Evolutionary conservation across 2,113 vertebrate species (phyloP), one percentile per base, ranked within the genome.

Genomic region (Amphilophus citrinellus): DNA sequence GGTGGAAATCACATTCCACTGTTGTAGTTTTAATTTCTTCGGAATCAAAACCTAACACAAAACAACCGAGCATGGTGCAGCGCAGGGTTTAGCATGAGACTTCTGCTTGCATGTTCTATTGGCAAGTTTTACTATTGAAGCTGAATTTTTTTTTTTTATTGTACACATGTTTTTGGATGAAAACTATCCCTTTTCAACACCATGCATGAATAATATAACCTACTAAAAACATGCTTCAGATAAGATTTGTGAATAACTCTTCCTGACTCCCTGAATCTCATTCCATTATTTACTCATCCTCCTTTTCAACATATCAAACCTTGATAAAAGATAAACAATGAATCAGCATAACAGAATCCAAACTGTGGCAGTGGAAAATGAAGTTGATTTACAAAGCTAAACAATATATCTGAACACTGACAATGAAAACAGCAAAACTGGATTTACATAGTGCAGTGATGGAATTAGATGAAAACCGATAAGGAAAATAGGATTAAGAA

Each of bases 401-500:
- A 86, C 87, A 91, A 91, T 87, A 68, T 37, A 11, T 84, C 84
- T 80, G 83, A 84, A 79, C 59, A 68, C 61, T 80, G 80, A 88
- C 88, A 93, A 89, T 79, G 85, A 86, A 86, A 77, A 83, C 66
- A 83, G 84, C 79, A 81, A 80, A 90, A 93, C 86, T 92, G 85
- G 89, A 94, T 95, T 93, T 84, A 79, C 37, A 17, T 59, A 66
- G 68, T 85, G 77, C 76, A 86, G 80, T 58, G 77, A 91, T 84
- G 84, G 89, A 93, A 93, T 93, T 87, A 91, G 89, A 92, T 89
- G 20, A 82, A 92, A 92, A 87, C 73, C 75, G 89, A 94, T 91
- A 80, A 88, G 87, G 84, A 84, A 91, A 94, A 91, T 87, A 27
- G 78, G 82, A 95, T 94, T 89, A 91, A 87, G 81, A 89, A 90